These are phyloP conservation scores for Chanos chanos DNA, from an alignment of 2,797 vertebrate genomes.

Conservation along the genomic window DNA sequence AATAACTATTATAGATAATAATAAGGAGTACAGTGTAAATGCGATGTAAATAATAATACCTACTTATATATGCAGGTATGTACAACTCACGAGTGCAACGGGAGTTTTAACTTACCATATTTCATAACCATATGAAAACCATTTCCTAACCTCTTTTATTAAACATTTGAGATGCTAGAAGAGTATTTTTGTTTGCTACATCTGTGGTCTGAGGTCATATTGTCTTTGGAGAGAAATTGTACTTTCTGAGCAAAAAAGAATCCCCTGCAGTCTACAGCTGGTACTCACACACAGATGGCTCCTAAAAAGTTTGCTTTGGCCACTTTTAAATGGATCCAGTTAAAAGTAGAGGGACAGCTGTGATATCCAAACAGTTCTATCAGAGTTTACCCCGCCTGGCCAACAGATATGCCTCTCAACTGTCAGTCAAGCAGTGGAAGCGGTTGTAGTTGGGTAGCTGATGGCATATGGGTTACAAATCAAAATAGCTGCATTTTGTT, in stretches of 20 bases:
- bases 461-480: conserved; percentile 19
- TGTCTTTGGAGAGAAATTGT: conserved; percentile 40
- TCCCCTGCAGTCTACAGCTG: conserved; percentile 41
- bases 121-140: not conserved
- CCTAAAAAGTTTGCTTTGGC: conserved; percentile 33
- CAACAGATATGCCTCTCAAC: conserved; percentile 12
- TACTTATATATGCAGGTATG: no score
- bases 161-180: conserved; percentile 16
- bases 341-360: conserved; percentile 36
- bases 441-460: conserved; percentile 12
- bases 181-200: conserved; percentile 40
- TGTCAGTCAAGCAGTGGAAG: conserved; percentile 18
- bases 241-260: conserved; percentile 34
- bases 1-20: no score
- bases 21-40: no score
- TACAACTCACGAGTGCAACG: no score
- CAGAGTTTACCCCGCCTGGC: conserved; percentile 17
- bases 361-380: conserved; percentile 7
- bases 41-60: no score
- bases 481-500: not conserved
- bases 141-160: conserved; percentile 6
- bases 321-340: conserved; percentile 41
- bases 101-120: not conserved
- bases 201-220: conserved; percentile 36
- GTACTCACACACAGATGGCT: conserved; percentile 34